Conservation (phyloP, 2,113 vertebrate genomes). For the Oxyruncus cristatus region DNA sequence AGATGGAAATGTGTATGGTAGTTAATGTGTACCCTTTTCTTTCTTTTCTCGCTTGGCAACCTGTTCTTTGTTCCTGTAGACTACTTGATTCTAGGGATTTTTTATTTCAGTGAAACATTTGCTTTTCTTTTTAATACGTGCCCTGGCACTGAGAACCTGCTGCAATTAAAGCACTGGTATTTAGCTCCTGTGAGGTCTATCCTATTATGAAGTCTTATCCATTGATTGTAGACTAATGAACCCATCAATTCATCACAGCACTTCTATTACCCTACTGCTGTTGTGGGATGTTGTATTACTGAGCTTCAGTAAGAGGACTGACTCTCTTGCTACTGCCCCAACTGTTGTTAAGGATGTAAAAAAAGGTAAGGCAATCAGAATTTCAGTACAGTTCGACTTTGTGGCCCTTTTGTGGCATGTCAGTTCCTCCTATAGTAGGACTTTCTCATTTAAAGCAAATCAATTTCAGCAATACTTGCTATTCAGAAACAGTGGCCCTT, state of each 20-base stretch:
- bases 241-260: slow-evolving; percentile 67
- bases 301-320: not conserved
- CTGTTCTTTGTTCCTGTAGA: slow-evolving; percentile 7
- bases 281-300: slow-evolving; percentile 22
- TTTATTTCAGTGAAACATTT: slow-evolving; percentile 31
- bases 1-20: not conserved
- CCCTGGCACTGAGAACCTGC: slow-evolving; percentile 30
- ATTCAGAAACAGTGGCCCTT: not conserved
- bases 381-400: slow-evolving; percentile 21
- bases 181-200: slow-evolving; percentile 51
- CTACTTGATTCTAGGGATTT: slow-evolving; percentile 14
- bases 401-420: not conserved
- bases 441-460: slow-evolving; percentile 5
- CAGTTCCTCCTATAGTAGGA: not conserved
- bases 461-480: not conserved
- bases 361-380: slow-evolving; percentile 27
- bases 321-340: not conserved
- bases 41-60: not conserved
- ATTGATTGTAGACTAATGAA: slow-evolving; percentile 69
- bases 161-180: slow-evolving; percentile 63
- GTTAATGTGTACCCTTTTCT: not conserved
- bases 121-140: slow-evolving; percentile 35
- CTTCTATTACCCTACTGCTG: slow-evolving; percentile 53
- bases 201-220: slow-evolving; percentile 51
- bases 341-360: not conserved